These are phyloP conservation scores for Caenorhabditis sp. DNA, from an alignment of 2,888 invertebrate species.

Conservation along the genomic window DNA sequence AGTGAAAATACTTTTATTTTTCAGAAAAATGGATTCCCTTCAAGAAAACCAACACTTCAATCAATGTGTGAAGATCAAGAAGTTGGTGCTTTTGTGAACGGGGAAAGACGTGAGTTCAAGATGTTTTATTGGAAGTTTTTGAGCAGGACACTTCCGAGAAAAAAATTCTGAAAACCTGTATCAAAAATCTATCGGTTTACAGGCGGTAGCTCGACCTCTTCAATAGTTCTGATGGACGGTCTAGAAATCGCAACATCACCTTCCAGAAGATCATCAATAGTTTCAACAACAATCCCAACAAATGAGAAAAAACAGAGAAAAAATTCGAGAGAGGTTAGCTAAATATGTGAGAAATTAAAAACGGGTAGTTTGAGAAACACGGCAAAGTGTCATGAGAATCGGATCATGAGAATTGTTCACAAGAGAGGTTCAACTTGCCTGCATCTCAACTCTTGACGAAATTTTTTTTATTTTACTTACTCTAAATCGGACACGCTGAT, in stretches of 20 bases:
- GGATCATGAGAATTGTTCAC: too few relatives aligned
- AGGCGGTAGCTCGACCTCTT: constrained; percentile 35
- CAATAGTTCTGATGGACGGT: constrained; percentile 21
- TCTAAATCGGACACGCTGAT: too few relatives aligned
- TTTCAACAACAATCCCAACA: constrained; percentile 1
- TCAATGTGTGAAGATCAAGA: constrained; percentile 41
- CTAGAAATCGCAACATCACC: constrained; percentile 18
- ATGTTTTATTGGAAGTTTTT: too few relatives aligned
- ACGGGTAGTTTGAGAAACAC: not conserved
- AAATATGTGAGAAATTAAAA: not conserved
- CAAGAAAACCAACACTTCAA: constrained; percentile 23
- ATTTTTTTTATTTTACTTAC: too few relatives aligned
- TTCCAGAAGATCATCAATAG: constrained; percentile 21
- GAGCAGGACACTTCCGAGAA: too few relatives aligned
- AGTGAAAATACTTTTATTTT: constrained; percentile 3
- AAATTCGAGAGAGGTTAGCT: constrained; percentile 11
- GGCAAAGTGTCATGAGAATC: too few relatives aligned
- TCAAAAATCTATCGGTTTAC: too few relatives aligned
- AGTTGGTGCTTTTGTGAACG: constrained; percentile 18
- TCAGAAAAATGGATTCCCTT: constrained; percentile 31
- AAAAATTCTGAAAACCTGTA: too few relatives aligned
- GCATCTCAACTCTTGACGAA: too few relatives aligned
- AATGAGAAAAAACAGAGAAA: constrained; percentile 18
- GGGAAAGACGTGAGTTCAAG: constrained; percentile 15
- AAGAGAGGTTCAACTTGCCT: too few relatives aligned